Evolutionary conservation across 2,888 invertebrate genomes (phyloP), one percentile per base, ranked within the genome.

Genomic region (Nowickia ferox): DNA sequence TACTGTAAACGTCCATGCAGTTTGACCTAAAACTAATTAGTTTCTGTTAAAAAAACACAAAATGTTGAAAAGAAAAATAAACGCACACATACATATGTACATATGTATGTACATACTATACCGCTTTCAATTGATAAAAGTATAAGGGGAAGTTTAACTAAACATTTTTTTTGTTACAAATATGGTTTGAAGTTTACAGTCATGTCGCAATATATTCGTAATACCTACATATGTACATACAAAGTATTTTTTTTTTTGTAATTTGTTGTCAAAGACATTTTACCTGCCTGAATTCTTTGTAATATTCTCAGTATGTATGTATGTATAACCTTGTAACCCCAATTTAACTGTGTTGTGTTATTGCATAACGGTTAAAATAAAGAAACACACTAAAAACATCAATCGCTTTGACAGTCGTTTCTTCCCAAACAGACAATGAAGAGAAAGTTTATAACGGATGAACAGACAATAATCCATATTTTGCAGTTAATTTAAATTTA

Each of bases 361-460:
- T 53, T 65, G 19, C 65, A 66, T 76, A 76, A 65, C 75, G 65
- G 75, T 55, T 46, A 46, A 51, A 59, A 48, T 38, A 30, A 72
- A 9, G 13, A 30, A 15, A 30, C 15, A 30, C 30, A 48, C 40
- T 9, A 30, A 53, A 48, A 48, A 22, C 11, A 42, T 75, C 51
- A 61, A 59, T 59, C 30, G 30, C 30, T 71, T 44, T 48, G n/a
- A 48, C 22, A 19, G 46, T 55, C 9, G 48, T 19, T 66, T 68
- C 46, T 40, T 19, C 9, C 17, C 11, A 46, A 59, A n/a, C 66
- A 66, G 22, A 44, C 42, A 55, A 53, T 30, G 15, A 61, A 81
- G 80, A 74, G 84, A 84, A 84, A 84, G 84, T 77, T 66, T 51
- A 30, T 30, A 44, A 51, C 51, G 53, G 71, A 65, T 79, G 71